Conservation (phyloP, 2,113 vertebrate genomes). For the Balaeniceps rex region DNA sequence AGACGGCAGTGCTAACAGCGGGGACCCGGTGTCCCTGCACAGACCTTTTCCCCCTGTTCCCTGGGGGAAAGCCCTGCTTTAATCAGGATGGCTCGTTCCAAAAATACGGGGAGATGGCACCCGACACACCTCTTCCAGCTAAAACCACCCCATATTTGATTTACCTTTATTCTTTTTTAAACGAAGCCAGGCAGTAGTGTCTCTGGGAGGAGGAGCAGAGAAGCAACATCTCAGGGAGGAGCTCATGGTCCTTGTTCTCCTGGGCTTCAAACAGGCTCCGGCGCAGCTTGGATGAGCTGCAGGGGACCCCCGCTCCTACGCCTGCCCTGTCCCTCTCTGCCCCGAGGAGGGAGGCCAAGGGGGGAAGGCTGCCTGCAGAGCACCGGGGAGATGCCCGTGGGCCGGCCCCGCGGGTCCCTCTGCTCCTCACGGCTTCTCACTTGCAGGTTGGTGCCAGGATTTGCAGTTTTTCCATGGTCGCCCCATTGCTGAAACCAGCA, state of each 20-base stretch:
- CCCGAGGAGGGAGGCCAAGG: background rate
- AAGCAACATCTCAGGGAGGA: background rate
- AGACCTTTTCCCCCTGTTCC: background rate
- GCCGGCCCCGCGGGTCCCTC: background rate
- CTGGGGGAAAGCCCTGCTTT: background rate
- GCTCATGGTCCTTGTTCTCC: background rate
- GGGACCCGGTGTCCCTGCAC: background rate
- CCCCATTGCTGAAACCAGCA: background rate
- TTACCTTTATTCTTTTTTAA: background rate
- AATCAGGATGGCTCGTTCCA: background rate
- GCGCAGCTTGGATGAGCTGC: background rate
- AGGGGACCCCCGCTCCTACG: rapidly evolving
- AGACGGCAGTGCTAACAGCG: background rate
- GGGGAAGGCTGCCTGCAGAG: background rate
- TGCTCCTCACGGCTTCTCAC: background rate
- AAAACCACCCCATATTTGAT: background rate
- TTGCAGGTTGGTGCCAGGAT: background rate
- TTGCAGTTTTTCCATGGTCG: background rate
- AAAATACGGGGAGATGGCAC: background rate
- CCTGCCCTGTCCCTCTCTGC: background rate
- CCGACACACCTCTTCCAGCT: background rate
- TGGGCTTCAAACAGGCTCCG: background rate
- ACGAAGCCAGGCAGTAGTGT: background rate
- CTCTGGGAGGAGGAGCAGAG: conserved; percentile 9
- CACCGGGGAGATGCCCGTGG: background rate